Base-by-base conservation (phyloP, 2,888 invertebrate genomes). In the Eupithecia subfuscata region DNA sequence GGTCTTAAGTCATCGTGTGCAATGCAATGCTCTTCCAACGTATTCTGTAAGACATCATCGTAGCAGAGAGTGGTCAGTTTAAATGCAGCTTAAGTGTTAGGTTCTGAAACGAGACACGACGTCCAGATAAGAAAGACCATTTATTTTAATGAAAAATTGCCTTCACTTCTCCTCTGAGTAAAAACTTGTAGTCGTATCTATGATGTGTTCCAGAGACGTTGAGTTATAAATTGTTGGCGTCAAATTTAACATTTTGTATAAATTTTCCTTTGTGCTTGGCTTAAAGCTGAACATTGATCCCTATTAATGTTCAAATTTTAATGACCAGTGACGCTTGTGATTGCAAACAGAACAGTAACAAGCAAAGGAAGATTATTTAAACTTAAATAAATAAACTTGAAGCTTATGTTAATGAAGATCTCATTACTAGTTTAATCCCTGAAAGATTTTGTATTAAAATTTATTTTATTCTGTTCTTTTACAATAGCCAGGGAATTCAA, bases 91-190 rank as follows among this genome's bases (percentile, higher is more conserved):
- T 79, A 73, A 78, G 78, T 81, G 70, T 83, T 79, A 79, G 74
- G 76, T 79, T 67, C 69, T 72, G 78, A 75, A 76, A 77, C 78
- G 75, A 70, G 78, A 82, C 82, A 82, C 83, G 85, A 84, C 82
- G 82, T 83, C 82, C 81, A 85, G 88, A 89, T 89, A 89, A 88
- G 84, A 78, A 80, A 86, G 84, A 80, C 88, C 86, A 89, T 89
- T 89, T 86, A 86, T 89, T 88, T 86, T 82, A 86, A 86, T 89
- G 89, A 89, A 88, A 88, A 88, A 88, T 88, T 83, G 84, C 83
- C 80, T 83, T 82, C 83, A 81, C 82, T 82, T 83, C 82, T 81
- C 80, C 79, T 82, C 74, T 81, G 70, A 71, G 78, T 80, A 79
- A 82, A 83, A 84, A 85, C 77, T 82, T 81, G 80, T 83, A 82